Conservation (phyloP, 2,113 vertebrate genomes). For the Stegostoma tigrinum region DNA sequence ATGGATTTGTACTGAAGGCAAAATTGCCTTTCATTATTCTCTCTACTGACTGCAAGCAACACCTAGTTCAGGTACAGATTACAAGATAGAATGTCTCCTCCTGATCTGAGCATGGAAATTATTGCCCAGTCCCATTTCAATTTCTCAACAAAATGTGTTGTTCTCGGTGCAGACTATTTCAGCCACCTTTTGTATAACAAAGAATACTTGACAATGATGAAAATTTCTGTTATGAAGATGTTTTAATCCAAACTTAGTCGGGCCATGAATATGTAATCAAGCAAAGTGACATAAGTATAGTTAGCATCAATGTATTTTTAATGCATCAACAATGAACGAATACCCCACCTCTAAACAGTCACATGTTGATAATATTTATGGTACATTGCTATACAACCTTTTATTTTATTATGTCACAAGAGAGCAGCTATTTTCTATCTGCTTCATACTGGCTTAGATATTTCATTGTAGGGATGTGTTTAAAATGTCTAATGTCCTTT, state of each 20-base stretch:
- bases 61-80: background rate
- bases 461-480: background rate
- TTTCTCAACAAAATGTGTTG: background rate
- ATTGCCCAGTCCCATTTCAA: background rate
- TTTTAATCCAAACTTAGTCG: background rate
- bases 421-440: background rate
- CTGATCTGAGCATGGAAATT: background rate
- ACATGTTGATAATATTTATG: background rate
- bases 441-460: background rate
- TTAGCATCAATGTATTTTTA: background rate
- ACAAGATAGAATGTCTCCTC: background rate
- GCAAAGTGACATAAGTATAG: background rate
- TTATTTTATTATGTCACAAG: background rate
- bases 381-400: background rate
- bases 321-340: background rate
- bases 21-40: background rate
- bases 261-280: background rate
- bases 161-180: background rate
- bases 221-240: background rate
- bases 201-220: background rate
- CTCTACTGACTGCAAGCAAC: background rate
- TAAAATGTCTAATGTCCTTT: background rate
- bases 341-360: background rate
- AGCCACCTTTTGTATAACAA: background rate
- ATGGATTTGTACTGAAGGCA: background rate